Conservation (phyloP, 2,888 invertebrate species). For the Conistra vaccinii region DNA sequence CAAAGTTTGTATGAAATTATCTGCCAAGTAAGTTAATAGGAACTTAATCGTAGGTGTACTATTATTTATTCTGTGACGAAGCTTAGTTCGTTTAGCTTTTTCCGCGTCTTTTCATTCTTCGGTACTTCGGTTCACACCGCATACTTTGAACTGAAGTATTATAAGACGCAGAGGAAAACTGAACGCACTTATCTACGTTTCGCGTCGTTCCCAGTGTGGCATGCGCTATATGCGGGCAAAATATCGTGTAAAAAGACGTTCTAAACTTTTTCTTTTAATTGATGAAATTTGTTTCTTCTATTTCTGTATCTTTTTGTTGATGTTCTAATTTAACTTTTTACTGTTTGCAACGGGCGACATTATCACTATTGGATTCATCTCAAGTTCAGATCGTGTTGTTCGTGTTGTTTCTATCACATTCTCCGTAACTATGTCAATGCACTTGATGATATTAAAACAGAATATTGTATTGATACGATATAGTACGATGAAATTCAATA, state of each 20-base stretch:
- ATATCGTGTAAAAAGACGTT: background rate
- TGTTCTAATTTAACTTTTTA: background rate
- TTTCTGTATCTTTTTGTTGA: background rate
- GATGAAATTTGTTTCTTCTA: constrained; percentile 5
- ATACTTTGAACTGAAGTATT: no score
- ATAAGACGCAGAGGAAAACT: no score
- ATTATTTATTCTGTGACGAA: no score
- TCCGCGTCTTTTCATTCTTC: no score
- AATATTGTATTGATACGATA: background rate
- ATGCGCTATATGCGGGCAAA: background rate
- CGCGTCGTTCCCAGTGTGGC: no score
- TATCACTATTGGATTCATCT: constrained; percentile 23
- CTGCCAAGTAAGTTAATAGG: no score
- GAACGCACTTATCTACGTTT: no score
- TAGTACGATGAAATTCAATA: constrained; percentile 2
- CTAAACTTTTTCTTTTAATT: background rate
- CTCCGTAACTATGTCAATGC: constrained; percentile 12
- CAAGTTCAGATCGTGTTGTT: constrained; percentile 17
- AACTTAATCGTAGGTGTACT: no score
- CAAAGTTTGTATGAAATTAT: no score
- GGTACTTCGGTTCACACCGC: no score
- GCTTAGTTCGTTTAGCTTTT: no score
- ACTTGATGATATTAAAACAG: constrained; percentile 4
- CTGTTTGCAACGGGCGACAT: background rate
- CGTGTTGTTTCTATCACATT: background rate